Evolutionary conservation across 2,113 vertebrate genomes (phyloP).

Genomic region (Chamaea fasciata): DNA sequence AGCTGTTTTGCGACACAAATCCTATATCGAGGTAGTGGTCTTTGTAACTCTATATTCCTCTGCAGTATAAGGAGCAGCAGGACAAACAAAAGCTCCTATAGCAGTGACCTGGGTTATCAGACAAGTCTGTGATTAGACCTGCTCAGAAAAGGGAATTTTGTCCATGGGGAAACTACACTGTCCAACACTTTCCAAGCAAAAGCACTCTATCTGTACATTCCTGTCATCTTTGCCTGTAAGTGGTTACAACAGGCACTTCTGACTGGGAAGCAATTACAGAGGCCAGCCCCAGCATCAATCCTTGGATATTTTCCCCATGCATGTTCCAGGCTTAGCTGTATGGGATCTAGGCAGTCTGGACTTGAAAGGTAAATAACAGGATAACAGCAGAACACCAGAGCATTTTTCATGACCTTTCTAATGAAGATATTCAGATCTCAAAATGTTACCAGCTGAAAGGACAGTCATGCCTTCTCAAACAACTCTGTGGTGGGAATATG

Average conservation of each 20-base stretch:
- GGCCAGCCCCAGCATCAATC: background rate
- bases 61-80: background rate
- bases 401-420: background rate
- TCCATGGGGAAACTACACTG: background rate
- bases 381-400: background rate
- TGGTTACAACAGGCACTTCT: background rate
- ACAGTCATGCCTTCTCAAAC: background rate
- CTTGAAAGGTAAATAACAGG: background rate
- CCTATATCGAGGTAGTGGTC: background rate
- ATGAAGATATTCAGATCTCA: background rate
- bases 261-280: background rate
- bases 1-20: background rate
- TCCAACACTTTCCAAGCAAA: background rate
- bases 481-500: background rate
- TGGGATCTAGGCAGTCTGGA: background rate
- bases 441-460: background rate
- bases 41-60: background rate
- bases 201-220: background rate
- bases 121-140: background rate
- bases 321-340: background rate
- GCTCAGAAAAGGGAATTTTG: constrained; percentile 31
- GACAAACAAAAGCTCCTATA: constrained; percentile 4
- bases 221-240: background rate
- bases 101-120: constrained; percentile 30
- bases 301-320: background rate